Conservation (phyloP, 2,888 invertebrate genomes). For the Seira ritae region DNA sequence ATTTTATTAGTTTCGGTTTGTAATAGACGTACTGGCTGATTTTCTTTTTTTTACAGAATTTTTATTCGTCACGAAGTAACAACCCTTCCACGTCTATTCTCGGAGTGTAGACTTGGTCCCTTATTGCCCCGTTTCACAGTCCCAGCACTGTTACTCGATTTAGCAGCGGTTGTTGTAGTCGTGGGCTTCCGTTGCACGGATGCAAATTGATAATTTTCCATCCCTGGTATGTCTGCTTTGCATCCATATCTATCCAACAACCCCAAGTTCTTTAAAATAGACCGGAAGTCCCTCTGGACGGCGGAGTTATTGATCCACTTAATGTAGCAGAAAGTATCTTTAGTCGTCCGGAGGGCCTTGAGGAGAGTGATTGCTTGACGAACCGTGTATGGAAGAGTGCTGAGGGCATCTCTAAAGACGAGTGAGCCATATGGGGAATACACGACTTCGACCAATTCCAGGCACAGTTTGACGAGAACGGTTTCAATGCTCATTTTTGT, state of each 20-base stretch:
- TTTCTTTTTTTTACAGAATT: background rate
- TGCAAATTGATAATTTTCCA: background rate
- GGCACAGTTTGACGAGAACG: slow-evolving; percentile 62
- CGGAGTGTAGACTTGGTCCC: background rate
- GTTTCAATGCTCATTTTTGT: slow-evolving; percentile 61
- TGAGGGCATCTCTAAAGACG: slow-evolving; percentile 62
- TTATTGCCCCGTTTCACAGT: background rate
- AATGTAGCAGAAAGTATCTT: slow-evolving; percentile 40
- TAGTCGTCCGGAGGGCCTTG: slow-evolving; percentile 31
- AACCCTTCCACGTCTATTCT: no score
- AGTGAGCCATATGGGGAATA: slow-evolving; percentile 59
- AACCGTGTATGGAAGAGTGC: slow-evolving; percentile 52
- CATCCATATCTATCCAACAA: slow-evolving; percentile 60
- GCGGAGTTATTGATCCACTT: slow-evolving; percentile 70
- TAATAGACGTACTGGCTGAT: no score
- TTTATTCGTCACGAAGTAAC: no score
- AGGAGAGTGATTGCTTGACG: slow-evolving; percentile 33
- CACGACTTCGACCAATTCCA: slow-evolving; percentile 65
- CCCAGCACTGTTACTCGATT: background rate
- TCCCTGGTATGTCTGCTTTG: slow-evolving; percentile 18
- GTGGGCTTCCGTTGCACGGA: background rate
- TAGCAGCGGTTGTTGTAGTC: no score
- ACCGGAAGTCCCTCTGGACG: slow-evolving; percentile 65
- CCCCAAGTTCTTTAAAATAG: slow-evolving; percentile 60
- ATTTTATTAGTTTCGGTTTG: no score